phyloP scores from a whole-genome alignment of 2,888 invertebrate species.

The Hirudinaria manillensis region DNA sequence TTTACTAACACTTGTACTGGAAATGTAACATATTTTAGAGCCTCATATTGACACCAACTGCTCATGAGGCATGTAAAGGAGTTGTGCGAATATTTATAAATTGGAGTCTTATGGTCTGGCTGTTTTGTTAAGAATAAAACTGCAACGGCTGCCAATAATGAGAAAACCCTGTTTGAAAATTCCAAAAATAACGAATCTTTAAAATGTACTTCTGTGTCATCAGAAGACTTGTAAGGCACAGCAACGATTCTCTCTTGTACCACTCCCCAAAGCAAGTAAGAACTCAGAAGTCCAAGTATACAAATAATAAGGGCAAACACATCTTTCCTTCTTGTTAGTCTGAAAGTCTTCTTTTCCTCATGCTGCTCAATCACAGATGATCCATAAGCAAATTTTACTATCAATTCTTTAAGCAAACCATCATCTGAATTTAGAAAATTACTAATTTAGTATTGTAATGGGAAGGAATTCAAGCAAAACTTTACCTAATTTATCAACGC shows the following conservation, averaged over 20 bases:
- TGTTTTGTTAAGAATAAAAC: conserved; percentile 39
- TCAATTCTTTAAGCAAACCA: background rate
- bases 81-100: conserved; percentile 89
- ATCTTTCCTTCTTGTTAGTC: background rate
- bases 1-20: conserved; percentile 85
- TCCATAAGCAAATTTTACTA: conserved; percentile 7
- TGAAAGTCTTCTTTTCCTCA: background rate
- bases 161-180: conserved; percentile 84
- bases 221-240: conserved; percentile 47
- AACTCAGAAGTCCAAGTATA: conserved; percentile 78
- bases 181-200: conserved; percentile 93
- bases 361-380: background rate
- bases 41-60: conserved; percentile 99
- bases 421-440: conserved; percentile 5
- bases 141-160: conserved; percentile 54
- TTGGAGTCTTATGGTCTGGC: conserved; percentile 68
- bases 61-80: conserved; percentile 95
- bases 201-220: conserved; percentile 58
- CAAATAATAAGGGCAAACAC: conserved; percentile 63
- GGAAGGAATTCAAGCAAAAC: background rate
- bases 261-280: conserved; percentile 91
- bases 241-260: conserved; percentile 98
- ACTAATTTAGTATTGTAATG: background rate
- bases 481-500: background rate
- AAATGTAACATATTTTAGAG: conserved; percentile 93